A percentile compares a stretch with the other conserved stretches of the same genome.
phyloP scores from a whole-genome alignment of 2,888 invertebrate species.

The Anoplius nigerrimus region DNA sequence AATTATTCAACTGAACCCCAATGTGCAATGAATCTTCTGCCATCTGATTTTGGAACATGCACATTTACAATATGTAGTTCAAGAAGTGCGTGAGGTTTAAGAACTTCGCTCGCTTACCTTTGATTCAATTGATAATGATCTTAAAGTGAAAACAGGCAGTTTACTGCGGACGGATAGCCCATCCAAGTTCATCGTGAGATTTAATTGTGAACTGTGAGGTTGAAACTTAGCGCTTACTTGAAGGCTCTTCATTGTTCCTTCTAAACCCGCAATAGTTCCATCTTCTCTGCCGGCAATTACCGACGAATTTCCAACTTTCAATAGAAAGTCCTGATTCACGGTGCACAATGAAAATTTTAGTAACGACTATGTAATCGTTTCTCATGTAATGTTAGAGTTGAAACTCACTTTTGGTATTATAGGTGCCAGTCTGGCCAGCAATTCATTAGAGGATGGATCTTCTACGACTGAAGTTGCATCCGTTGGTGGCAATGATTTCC shows the following conservation, averaged over 20 bases:
- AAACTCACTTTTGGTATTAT: conserved; percentile 85
- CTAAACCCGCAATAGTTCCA: conserved; percentile 81
- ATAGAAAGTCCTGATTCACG: conserved; percentile 81
- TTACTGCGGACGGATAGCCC: conserved; percentile 69
- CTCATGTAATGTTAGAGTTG: not conserved
- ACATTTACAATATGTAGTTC: no score
- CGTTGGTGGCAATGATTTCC: conserved; percentile 60
- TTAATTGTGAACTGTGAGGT: conserved; percentile 60
- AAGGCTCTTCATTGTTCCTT: conserved; percentile 81
- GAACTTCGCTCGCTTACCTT: conserved; percentile 55
- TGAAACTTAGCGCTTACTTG: conserved; percentile 76
- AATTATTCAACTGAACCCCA: conserved; percentile 78
- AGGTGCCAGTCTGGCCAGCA: conserved; percentile 81
- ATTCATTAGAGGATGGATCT: conserved; percentile 56
- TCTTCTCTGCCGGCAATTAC: conserved; percentile 83
- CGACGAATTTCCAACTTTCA: conserved; percentile 84
- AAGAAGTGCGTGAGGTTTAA: no score
- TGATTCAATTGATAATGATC: conserved; percentile 66
- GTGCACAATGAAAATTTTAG: conserved; percentile 11
- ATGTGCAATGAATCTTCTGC: conserved; percentile 68
- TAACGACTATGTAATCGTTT: not conserved
- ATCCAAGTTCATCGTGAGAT: conserved; percentile 67
- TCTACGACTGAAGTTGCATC: conserved; percentile 43
- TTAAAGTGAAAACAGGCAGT: conserved; percentile 68
- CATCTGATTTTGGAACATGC: conserved; percentile 56